Evolutionary conservation across 2,113 vertebrate species (phyloP), one percentile per base, ranked within the genome.

Genomic region (Rhombomys opimus): DNA sequence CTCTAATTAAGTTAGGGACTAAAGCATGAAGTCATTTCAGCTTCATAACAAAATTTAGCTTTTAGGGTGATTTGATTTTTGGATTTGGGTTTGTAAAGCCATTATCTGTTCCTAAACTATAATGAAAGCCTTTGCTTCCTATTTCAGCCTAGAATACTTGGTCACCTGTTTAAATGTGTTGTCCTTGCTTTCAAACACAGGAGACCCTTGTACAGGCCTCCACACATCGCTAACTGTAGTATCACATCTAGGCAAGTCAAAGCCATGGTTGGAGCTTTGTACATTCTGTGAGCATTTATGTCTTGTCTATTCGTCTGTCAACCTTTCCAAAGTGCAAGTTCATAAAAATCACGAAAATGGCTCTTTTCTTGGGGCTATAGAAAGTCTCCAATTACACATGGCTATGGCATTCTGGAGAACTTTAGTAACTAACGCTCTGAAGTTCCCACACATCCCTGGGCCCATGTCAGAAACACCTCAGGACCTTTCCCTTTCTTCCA

Each of bases 321-420:
- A 27, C 17, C 6, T 63, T 61, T 90, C 70, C 22, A 85, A 96
- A 96, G 91, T 5, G 14, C 27, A 92, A 92, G 54, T 90, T 92
- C 68, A 94, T 93, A 90, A 93, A 96, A 97, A 88, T 93, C 70
- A 93, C 68, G 90, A 57, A 93, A 95, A 90, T 84, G 73, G 14
- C 20, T 23, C 57, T 67, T 90, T 63, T 95, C 50, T 0, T 46
- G 85, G 92, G 38, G 15, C 67, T 0, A 0, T 0, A 2, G 0
- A 14, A 72, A 87, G 96, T 94, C 95, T 94, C 59, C 73, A 65
- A 97, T 93, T 63, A 76, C 67, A 96, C 97, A 96, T 98, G 96
- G 82, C 20, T 27, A 63, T 89, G 94, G 7, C 94, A 96, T 86
- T 92, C 89, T 97, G 89, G 68, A 97, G 97, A 95, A 90, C 67